Base-by-base conservation (phyloP, 2,888 invertebrate genomes). In the Acanthoscelides obtectus region DNA sequence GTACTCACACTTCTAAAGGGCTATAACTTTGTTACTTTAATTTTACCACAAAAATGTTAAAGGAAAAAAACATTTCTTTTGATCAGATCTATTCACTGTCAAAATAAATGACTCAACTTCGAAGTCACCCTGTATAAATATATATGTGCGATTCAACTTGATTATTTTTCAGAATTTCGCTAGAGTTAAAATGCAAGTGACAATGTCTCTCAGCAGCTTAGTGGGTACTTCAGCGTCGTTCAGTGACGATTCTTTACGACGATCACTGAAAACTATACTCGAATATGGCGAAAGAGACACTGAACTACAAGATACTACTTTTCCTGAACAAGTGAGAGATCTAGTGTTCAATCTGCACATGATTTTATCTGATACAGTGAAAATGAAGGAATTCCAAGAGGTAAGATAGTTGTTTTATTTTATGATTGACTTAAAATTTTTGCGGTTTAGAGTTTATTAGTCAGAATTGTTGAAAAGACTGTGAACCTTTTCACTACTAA, bases 341-440 rank as follows among this genome's bases (percentile, higher is more conserved):
- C 87, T 99, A 68, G 92, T 99, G 17, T 98, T 98, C 87, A 99
- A 99, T 88, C 88, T 99, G 73, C 97, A 98, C 87, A 99, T 98
- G 97, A 99, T 99, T 80, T 89, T 99, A 67, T 97, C 98, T 0
- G 98, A 99, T 86, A 99, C 99, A 0, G 98, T 98, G 19, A 97
- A 98, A 89, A 98, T 99, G 98, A 97, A 98, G 86, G 97, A 98
- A 86, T 97, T 97, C 86, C 95, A 96, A 84, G 96, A 98, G 82
- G 45, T 45, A 45, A 1, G 45, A 12, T 3, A 45, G 12, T 45
- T 12, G 8, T 45, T 45, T 45, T 12, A 12, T 45, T 45, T 45
- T 12, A 45, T 45, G 45, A 45, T 45, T 45, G 5, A 12, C 12
- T 45, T 17, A 12, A n/a, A n/a, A n/a, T n/a, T n/a, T n/a, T n/a